Percentiles rank a stretch among this genome's conserved stretches.
Evolutionary conservation across 2,888 invertebrate species (phyloP).

Genomic region (Hedychridium roseum): DNA sequence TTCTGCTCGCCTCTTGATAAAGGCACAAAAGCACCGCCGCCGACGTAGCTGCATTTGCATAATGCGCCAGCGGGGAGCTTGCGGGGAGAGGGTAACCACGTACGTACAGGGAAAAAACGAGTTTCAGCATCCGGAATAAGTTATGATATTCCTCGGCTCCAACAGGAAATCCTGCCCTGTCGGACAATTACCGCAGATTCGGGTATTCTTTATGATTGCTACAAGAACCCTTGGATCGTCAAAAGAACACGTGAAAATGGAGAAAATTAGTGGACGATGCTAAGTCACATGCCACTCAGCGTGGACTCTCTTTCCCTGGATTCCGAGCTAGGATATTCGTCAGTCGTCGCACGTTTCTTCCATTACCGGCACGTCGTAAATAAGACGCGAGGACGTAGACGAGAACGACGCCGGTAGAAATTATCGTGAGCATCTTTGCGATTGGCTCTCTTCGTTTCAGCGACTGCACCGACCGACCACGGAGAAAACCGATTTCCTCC

Average conservation of each 20-base stretch:
- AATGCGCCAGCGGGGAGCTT: constrained; percentile 20
- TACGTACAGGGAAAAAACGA: neutral
- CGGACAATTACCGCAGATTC: too few relatives aligned
- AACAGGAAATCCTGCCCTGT: neutral
- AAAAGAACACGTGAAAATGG: too few relatives aligned
- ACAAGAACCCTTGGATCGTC: too few relatives aligned
- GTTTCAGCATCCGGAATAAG: neutral
- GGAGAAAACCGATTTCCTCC: neutral
- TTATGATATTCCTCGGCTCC: constrained; percentile 2
- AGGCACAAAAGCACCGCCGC: constrained; percentile 51
- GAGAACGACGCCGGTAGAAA: constrained; percentile 36
- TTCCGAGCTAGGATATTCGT: constrained; percentile 47
- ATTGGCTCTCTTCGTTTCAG: constrained; percentile 22
- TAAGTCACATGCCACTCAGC: constrained; percentile 17
- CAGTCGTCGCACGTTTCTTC: constrained; percentile 51
- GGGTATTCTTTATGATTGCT: too few relatives aligned
- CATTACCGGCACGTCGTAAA: constrained; percentile 51
- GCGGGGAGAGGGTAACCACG: neutral
- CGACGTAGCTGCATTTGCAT: constrained; percentile 32
- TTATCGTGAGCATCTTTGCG: constrained; percentile 43
- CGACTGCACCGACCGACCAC: constrained; percentile 5
- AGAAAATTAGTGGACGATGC: neutral
- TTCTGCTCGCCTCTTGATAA: constrained; percentile 52
- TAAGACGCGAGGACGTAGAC: constrained; percentile 50
- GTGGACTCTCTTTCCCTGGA: constrained; percentile 27